Conservation (phyloP, 1,140 invertebrate species). For the Habropoda laboriosa region DNA sequence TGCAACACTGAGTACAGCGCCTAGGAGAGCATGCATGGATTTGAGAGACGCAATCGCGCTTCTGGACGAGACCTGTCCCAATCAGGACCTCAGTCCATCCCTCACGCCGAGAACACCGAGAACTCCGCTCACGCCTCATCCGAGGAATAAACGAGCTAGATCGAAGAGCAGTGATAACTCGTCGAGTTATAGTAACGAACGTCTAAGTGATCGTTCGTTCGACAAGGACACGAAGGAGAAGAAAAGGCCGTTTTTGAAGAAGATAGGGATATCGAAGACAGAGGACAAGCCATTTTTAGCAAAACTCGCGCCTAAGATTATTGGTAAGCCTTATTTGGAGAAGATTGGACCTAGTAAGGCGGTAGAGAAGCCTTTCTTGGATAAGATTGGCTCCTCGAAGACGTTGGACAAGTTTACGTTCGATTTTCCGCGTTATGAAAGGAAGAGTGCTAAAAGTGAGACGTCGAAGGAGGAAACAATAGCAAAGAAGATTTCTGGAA, state of each 20-base stretch:
- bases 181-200: slow-evolving; percentile 77
- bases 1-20: slow-evolving; percentile 13
- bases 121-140: slow-evolving; percentile 74
- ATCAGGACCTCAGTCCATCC: slow-evolving; percentile 74
- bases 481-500: not conserved
- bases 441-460: not conserved
- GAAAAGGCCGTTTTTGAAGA: slow-evolving; percentile 76
- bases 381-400: slow-evolving; percentile 77
- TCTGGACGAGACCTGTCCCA: slow-evolving; percentile 79
- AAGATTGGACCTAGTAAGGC: slow-evolving; percentile 78
- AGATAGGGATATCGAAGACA: slow-evolving; percentile 79
- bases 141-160: slow-evolving; percentile 73
- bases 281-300: slow-evolving; percentile 77
- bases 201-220: slow-evolving; percentile 71
- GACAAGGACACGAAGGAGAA: slow-evolving; percentile 73
- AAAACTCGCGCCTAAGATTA: slow-evolving; percentile 74
- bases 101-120: slow-evolving; percentile 75
- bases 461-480: not conserved
- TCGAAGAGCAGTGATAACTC: slow-evolving; percentile 80
- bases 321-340: slow-evolving; percentile 78
- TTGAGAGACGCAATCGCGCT: slow-evolving; percentile 77
- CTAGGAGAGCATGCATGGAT: slow-evolving; percentile 78
- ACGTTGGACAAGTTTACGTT: slow-evolving; percentile 78
- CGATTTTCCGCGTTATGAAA: slow-evolving; percentile 55
- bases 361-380: slow-evolving; percentile 75